Base-by-base conservation (phyloP, 2,888 invertebrate genomes). In the Monopis laevigella region DNA sequence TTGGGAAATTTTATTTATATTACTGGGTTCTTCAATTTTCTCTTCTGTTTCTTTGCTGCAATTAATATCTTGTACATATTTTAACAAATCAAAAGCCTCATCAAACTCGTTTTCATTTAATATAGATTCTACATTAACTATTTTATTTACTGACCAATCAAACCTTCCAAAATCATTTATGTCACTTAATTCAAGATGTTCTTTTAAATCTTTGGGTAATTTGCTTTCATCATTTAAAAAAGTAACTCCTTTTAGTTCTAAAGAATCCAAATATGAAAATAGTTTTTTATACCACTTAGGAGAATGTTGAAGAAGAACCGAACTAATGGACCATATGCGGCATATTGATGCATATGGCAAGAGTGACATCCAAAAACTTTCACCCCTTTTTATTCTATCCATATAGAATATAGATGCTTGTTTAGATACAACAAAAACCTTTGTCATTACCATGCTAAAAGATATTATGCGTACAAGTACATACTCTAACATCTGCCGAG, bases 401-500 rank as follows among this genome's bases (percentile, higher is more conserved):
- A 81, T 66, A 48, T 85, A 81, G 53, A 81, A 82, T 29, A 77
- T 51, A 16, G 77, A 81, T 39, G 84, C 67, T 50, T 69, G 62
- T 50, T 67, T 74, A 1, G 84, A 70, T 45, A 72, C 75, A 5
- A 72, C 54, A 49, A 75, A 73, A 32, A 84, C 58, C 45, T 84
- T 65, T 24, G 68, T 50, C 73, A 85, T 81, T 12, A 86, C 57
- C 54, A 83, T 84, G 0, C 81, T 67, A 56, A 85, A 84, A 32
- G 84, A 67, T 49, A 85, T 80, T 2, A 83, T 59, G 51, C 78
- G 71, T 1, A 83, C 55, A 35, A 86, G 56, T 13, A 85, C 48
- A 63, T 80, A 85, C 52, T 86, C 67, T 8, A 86, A 50, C 82
- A 84, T 84, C 59, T 86, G 86, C 46, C 64, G 68, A 2, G 84